Evolutionary conservation across 2,113 vertebrate genomes (phyloP), one percentile per base, ranked within the genome.

Genomic region (Pseudorectes ferrugineus): DNA sequence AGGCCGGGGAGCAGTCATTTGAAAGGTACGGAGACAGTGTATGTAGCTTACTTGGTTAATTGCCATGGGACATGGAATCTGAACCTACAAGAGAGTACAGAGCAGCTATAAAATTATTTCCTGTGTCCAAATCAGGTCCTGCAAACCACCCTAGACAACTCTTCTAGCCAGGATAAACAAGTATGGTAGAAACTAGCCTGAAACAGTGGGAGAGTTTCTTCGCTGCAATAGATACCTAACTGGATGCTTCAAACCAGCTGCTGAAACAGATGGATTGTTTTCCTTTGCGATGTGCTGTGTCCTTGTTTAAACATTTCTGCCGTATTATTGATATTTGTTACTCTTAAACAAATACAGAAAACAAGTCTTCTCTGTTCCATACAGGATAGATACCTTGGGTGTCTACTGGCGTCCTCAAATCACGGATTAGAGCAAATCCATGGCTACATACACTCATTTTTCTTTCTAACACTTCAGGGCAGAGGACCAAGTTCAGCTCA

Each of bases 401-500:
- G 15, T 45, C 80, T 89, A 54, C 31, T 48, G 26, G 36, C 68
- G 92, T 57, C 62, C 42, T 95, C 66, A 62, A 72, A 91, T 68
- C 58, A 38, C 26, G 23, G 83, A 74, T 78, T 93, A 89, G 70
- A 84, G 52, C 48, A 96, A 95, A 88, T 92, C 65, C 74, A 58
- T 57, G 54, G 51, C 51, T 85, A 42, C 18, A 65, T 62, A 54
- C 31, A 36, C 26, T 87, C 85, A 85, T 95, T 96, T 95, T 95
- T 96, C 74, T 95, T 93, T 85, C 87, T 91, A 94, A 79, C 38
- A 70, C 78, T 95, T 97, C 78, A 95, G 94, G 94, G 94, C 81
- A 93, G 67, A 88, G 35, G 85, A 94, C 89, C 94, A 96, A 95
- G 81, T 85, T 88, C 52, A 89, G 78, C 90, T 96, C 78, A 95